Base-by-base conservation (phyloP, 2,888 invertebrate species). In the Prenolepis imparis region DNA sequence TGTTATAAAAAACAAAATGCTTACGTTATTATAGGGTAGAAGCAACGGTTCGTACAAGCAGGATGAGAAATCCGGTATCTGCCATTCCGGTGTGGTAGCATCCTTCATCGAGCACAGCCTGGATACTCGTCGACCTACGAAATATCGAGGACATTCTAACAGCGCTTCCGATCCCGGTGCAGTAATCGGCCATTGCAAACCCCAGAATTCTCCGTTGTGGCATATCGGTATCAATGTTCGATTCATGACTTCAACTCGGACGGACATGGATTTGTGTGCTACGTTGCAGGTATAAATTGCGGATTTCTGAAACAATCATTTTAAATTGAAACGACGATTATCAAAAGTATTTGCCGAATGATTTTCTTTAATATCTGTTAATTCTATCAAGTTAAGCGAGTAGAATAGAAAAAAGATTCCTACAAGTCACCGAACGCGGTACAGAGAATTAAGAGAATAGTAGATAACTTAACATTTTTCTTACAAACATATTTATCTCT, bases 281-380 rank as follows among this genome's bases (percentile, higher is more conserved):
- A 97, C 97, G 91, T 97, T 96, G 92, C 98, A 98, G 0, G 97
- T 96, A 92, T 97, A 98, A 89, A 96, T 96, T 0, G 97, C 96
- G 0, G 97, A 97, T 96, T 97, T 97, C 97, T 97, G 94, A 55
- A 95, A 32, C 21, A 2, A 0, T 15, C n/a, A 24, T 15, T 77
- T 12, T 21, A 1, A 55, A 39, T 63, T 6, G 2, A 59, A 61
- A 11, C 18, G 3, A 41, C n/a, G 4, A 57, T 18, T 57, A 6
- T 48, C n/a, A 0, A 66, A 39, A 52, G n/a, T 52, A 52, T 52
- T n/a, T 64, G 48, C 1, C 3, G 0, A 67, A 9, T 44, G 24
- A 32, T 24, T 39, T 28, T 28, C 3, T 73, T 44, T 6, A 18
- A 75, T n/a, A 9, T 74, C 15, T 61, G 3, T 75, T 64, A 64